Evolutionary conservation across 2,113 vertebrate genomes (phyloP).

Genomic region (Microcebus tavaratra): DNA sequence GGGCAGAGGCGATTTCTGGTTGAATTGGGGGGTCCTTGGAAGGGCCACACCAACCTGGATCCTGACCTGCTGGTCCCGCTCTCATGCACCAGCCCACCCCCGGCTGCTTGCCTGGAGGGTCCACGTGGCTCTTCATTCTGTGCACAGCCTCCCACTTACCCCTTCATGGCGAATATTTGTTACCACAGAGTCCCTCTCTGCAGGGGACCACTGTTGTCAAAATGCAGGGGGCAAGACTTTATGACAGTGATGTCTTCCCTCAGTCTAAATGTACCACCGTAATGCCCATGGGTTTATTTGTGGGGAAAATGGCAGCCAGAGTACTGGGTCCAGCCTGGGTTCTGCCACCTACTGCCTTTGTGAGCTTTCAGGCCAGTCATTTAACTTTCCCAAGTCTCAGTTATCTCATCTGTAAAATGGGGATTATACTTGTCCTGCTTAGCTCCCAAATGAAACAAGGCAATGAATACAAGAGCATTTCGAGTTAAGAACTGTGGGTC

Average conservation of each 20-base stretch:
- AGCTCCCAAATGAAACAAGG: neutral
- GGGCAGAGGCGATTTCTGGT: neutral
- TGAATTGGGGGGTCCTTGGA: neutral
- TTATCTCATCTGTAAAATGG: neutral
- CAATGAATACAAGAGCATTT: neutral
- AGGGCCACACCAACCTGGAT: neutral
- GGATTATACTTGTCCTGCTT: neutral
- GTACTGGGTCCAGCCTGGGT: neutral
- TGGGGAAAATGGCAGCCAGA: neutral
- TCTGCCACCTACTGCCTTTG: neutral
- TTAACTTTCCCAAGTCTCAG: neutral
- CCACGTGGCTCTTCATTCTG: neutral
- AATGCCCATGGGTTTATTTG: neutral
- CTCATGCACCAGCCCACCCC: accelerated
- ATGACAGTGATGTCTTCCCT: neutral
- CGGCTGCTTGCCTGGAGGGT: neutral
- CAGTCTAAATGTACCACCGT: neutral
- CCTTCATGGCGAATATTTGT: neutral
- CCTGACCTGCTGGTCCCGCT: neutral
- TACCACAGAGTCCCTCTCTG: neutral
- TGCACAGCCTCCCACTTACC: too few relatives aligned
- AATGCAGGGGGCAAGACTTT: neutral
- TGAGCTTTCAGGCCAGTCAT: neutral
- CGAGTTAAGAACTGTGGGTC: neutral
- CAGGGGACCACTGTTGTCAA: neutral